Percentiles rank a stretch among this genome's conserved stretches.
Evolutionary conservation across 2,797 vertebrate genomes (phyloP).

Genomic region (Chrysocyon brachyurus): DNA sequence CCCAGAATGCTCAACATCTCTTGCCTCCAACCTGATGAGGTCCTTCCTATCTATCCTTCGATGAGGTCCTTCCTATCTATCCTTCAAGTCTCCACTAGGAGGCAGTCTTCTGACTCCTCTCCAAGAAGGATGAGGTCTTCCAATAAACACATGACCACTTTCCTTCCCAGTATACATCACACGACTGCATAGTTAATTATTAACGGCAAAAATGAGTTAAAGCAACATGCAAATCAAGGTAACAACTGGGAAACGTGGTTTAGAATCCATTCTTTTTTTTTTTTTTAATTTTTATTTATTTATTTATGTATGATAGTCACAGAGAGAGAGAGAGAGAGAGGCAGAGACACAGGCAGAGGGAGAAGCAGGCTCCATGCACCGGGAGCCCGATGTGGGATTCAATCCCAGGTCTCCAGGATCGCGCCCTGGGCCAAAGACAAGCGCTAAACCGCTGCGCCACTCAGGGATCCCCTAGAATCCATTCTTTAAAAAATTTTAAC

Average conservation of each 20-base stretch:
- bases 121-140: neutral
- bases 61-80: neutral
- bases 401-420: too few relatives aligned
- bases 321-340: too few relatives aligned
- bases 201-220: constrained; percentile 6
- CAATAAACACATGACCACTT: neutral
- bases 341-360: too few relatives aligned
- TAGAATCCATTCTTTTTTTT: neutral
- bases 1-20: neutral
- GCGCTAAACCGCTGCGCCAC: too few relatives aligned
- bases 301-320: too few relatives aligned
- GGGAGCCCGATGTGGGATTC: too few relatives aligned
- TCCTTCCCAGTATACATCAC: neutral
- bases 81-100: neutral
- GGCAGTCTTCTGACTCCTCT: neutral
- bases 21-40: neutral
- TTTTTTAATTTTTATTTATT: too few relatives aligned
- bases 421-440: too few relatives aligned
- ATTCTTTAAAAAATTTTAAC: neutral
- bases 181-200: neutral
- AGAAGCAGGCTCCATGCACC: too few relatives aligned
- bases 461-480: neutral
- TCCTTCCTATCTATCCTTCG: neutral
- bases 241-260: neutral
- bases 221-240: constrained; percentile 24